These are phyloP conservation scores for Rutilus rutilus DNA, from an alignment of 2,113 vertebrate genomes.

Conservation along the genomic window DNA sequence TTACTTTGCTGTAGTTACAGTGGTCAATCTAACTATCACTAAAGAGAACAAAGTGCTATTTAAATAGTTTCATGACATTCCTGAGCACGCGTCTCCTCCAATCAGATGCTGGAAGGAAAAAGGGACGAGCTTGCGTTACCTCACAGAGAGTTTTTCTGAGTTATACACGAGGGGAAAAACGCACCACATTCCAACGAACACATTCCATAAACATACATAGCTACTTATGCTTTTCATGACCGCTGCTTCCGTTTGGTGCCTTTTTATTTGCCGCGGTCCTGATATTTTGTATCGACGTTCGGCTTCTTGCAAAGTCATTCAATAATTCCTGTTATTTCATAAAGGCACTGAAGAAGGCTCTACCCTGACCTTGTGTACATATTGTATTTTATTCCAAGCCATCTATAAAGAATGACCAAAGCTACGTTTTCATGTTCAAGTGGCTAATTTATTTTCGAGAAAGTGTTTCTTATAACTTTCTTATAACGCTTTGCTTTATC, in stretches of 20 bases:
- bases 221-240: slow-evolving; percentile 63
- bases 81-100: slow-evolving; percentile 81
- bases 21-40: slow-evolving; percentile 41
- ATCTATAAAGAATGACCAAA: background rate
- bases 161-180: slow-evolving; percentile 38
- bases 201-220: slow-evolving; percentile 54
- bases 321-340: background rate
- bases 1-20: slow-evolving; percentile 23
- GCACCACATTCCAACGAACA: slow-evolving; percentile 54
- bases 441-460: background rate
- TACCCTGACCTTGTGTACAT: background rate
- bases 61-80: slow-evolving; percentile 90
- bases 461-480: background rate
- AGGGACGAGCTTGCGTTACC: slow-evolving; percentile 76
- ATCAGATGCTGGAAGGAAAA: slow-evolving; percentile 78
- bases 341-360: background rate
- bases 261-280: slow-evolving; percentile 59
- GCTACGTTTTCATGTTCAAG: background rate
- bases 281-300: background rate
- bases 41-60: slow-evolving; percentile 77
- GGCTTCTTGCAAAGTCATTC: background rate
- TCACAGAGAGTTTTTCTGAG: slow-evolving; percentile 59
- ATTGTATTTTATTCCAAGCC: background rate
- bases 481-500: background rate
- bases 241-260: slow-evolving; percentile 68